phyloP scores from a whole-genome alignment of 2,888 invertebrate species.

The Pharmacophagus antenor region DNA sequence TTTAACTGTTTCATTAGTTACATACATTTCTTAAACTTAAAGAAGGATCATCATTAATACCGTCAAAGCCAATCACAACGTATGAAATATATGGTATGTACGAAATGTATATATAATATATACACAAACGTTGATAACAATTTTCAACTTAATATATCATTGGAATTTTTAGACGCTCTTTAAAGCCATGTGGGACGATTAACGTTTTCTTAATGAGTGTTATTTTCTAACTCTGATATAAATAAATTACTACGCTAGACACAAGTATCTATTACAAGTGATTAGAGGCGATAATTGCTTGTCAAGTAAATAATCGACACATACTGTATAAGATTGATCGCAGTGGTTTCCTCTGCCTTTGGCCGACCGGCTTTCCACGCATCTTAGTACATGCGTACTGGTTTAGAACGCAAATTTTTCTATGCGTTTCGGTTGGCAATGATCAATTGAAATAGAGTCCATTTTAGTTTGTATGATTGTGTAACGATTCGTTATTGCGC shows the following conservation, averaged over 20 bases:
- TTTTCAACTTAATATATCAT: no score
- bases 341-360: slow-evolving; percentile 47
- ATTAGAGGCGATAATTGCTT: slow-evolving; percentile 37
- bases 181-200: slow-evolving; percentile 20
- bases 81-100: no score
- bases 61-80: no score
- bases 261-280: slow-evolving; percentile 33
- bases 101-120: no score
- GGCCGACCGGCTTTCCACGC: slow-evolving; percentile 49
- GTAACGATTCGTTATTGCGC: no score
- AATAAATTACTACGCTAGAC: slow-evolving; percentile 7
- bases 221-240: slow-evolving; percentile 20
- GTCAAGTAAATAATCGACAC: slow-evolving; percentile 29
- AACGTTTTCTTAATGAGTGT: slow-evolving; percentile 21
- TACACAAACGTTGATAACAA: no score
- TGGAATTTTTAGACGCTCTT: slow-evolving; percentile 17
- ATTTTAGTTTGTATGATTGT: no score
- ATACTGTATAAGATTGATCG: slow-evolving; percentile 46
- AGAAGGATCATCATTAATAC: no score
- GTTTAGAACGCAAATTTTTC: slow-evolving; percentile 34
- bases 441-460: slow-evolving; percentile 24
- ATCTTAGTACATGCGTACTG: slow-evolving; percentile 50
- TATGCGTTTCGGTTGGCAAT: slow-evolving; percentile 30
- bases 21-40: no score
- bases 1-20: no score